Base-by-base conservation (phyloP, 2,888 invertebrate species). In the Neoascia interrupta region DNA sequence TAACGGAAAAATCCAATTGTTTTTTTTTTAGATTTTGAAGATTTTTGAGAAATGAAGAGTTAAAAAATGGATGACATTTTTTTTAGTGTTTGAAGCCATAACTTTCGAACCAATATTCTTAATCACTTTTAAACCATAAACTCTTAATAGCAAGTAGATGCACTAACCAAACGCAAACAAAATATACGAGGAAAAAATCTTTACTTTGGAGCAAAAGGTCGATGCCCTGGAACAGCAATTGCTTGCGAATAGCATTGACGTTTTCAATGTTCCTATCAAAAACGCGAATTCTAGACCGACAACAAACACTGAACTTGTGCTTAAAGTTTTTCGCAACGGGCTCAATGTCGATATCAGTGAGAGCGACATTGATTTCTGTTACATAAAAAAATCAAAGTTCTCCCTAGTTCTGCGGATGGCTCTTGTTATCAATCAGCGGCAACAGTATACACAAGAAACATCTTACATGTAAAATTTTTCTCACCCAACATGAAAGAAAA, bases 281-380 rank as follows among this genome's bases (percentile, higher is more conserved):
- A 43, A 21, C 21, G 11, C 13, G 6, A 36, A 36, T 15, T 21
- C 19, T 0, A 41, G 19, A 19, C 11, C 21, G 21, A 41, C 41
- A 41, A 21, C 21, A 21, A 19, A 21, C 41, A 41, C 41, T 5
- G 41, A 41, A 41, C 41, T 41, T 11, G 21, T 6, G 19, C 41
- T 41, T 21, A 41, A 41, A 21, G 21, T 41, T 41, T 41, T 41
- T 41, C 19, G 19, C 19, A 41, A 41, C 19, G 39, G 39, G 10
- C 39, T 16, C 11, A 18, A 39, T 18, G 8, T 39, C n/a, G 18
- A 39, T 39, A 10, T 39, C 18, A 39, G 39, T 16, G 18, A 41
- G 18, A 10, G 39, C 4, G 39, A 41, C 39, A 41, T 41, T 10
- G 39, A 41, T 41, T 41, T 1, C 10, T 41, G 39, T 5, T 10